Evolutionary conservation across 30 jellyfish, hydroid and myxozoan species (phyloP).

Genomic region (Aurelia coerulea): DNA sequence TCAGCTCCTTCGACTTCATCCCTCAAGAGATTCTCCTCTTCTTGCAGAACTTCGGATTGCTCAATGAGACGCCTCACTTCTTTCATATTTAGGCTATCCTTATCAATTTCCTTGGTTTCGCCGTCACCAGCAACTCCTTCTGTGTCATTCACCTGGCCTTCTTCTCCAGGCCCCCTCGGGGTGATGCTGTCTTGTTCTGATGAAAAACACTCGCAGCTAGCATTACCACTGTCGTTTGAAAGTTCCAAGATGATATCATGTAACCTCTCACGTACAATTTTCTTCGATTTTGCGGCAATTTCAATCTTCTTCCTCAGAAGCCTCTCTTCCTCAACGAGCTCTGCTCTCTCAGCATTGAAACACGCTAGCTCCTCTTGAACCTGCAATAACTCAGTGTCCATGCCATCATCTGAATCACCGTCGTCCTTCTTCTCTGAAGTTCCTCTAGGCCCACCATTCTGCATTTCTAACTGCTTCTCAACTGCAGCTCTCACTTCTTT

Average conservation of each 20-base stretch:
- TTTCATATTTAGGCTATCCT: background rate
- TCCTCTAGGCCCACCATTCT: slow-evolving; percentile 29
- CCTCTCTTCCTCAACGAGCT: slow-evolving; percentile 73
- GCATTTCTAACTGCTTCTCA: slow-evolving; percentile 69
- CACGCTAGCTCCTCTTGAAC: slow-evolving; percentile 83
- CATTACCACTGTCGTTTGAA: slow-evolving; percentile 61
- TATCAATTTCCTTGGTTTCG: background rate
- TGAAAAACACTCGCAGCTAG: slow-evolving; percentile 15
- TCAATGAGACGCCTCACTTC: slow-evolving; percentile 49
- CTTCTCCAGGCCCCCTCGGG: background rate
- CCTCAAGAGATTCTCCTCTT: slow-evolving; percentile 62
- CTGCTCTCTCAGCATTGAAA: slow-evolving; percentile 81
- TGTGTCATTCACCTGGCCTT: background rate
- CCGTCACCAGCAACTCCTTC: slow-evolving; percentile 8
- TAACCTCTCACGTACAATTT: slow-evolving; percentile 67
- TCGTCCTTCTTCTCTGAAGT: slow-evolving; percentile 5
- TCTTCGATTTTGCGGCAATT: slow-evolving; percentile 50
- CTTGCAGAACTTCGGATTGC: slow-evolving; percentile 64
- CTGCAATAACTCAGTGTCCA: slow-evolving; percentile 51
- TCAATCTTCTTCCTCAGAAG: slow-evolving; percentile 64
- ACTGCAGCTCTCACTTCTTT: slow-evolving; percentile 92
- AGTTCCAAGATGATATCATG: slow-evolving; percentile 79
- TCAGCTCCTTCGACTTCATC: slow-evolving; percentile 86
- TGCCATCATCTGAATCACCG: slow-evolving; percentile 14
- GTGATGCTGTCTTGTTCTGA: slow-evolving; percentile 25